Evolutionary conservation across 1,140 invertebrate species (phyloP), one percentile per base, ranked within the genome.

Genomic region (Leptinotarsa lineolata): DNA sequence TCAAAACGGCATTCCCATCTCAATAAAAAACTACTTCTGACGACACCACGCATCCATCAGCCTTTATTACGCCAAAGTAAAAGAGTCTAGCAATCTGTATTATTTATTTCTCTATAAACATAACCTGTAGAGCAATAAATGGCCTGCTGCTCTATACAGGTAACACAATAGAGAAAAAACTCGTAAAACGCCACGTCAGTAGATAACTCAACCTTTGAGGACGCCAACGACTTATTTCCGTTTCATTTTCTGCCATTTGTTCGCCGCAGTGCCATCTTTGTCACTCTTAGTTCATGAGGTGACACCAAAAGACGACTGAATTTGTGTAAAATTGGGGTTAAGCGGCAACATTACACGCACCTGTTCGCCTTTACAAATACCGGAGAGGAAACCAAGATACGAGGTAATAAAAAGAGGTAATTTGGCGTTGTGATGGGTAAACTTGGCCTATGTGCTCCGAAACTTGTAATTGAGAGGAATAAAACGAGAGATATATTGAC

Each of bases 101-200:
- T 70, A 70, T 70, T 70, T 70, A 70, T 70, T 70, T 44, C 54
- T 18, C 68, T 54, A 70, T 70, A 70, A 70, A 70, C 68, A 70
- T 70, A 70, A 70, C 68, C 68, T 70, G 58, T 70, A 70, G 24
- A 22, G 46, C 68, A 60, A 45, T 54, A 68, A 70, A 70, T 70
- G 22, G 60, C 68, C 68, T 70, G 6, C 22, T 11, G 58, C 22
- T n/a, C 12, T 58, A 39, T n/a, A 22, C 22, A 70, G 68, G 68
- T 70, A 61, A 58, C 46, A 61, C 46, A 61, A 61, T 70, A 70
- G 54, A 48, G 45, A 44, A 70, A 70, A 70, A 70, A 39, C 30
- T 18, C n/a, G 30, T 46, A 13, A 8, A 39, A 67, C 15, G 15
- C 48, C 48, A 15, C n/a, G 48, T 54, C 48, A 8, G 15, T 15